These are phyloP conservation scores for Melanotaenia nigrans DNA, from an alignment of 2,797 vertebrate species.

Conservation along the genomic window DNA sequence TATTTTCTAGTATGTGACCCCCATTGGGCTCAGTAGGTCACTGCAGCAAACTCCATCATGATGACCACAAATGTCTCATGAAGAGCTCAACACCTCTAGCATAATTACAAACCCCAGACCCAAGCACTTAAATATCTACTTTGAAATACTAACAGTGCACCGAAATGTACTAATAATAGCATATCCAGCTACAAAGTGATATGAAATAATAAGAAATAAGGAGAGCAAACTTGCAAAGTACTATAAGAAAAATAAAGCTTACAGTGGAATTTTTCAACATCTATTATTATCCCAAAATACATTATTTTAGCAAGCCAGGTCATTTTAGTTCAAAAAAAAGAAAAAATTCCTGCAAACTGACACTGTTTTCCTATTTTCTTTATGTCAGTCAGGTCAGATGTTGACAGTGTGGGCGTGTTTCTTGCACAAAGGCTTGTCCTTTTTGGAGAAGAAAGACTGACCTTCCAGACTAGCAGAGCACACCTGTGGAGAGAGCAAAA, in stretches of 20 bases:
- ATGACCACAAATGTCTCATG: constrained; percentile 12
- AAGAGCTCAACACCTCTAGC: constrained; percentile 32
- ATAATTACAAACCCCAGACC: constrained; percentile 54
- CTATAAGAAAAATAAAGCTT: constrained; percentile 27
- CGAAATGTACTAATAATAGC: constrained; percentile 33
- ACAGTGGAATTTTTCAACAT: constrained; percentile 45
- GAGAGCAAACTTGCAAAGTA: constrained; percentile 15
- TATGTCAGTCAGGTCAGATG: constrained; percentile 75
- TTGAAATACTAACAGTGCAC: constrained; percentile 30
- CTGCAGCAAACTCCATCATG: constrained; percentile 46
- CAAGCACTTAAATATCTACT: constrained; percentile 32
- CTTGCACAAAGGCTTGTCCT: constrained; percentile 98
- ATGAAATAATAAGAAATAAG: constrained; percentile 5
- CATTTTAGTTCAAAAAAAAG: constrained; percentile 34
- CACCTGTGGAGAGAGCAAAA: constrained; percentile 81
- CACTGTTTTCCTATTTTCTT: neutral
- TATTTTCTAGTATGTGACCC: constrained; percentile 31
- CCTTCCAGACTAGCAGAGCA: constrained; percentile 93
- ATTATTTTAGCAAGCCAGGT: constrained; percentile 14
- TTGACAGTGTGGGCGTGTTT: constrained; percentile 94
- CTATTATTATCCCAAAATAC: constrained; percentile 29
- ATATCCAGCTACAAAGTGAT: constrained; percentile 31
- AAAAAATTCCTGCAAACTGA: constrained; percentile 38
- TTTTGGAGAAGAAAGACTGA: constrained; percentile 97
- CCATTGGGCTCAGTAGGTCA: constrained; percentile 49